Evolutionary conservation across 64 coral and sea anemone species (phyloP), one percentile per base, ranked within the genome.

Genomic region (Stichodactyla helianthus): DNA sequence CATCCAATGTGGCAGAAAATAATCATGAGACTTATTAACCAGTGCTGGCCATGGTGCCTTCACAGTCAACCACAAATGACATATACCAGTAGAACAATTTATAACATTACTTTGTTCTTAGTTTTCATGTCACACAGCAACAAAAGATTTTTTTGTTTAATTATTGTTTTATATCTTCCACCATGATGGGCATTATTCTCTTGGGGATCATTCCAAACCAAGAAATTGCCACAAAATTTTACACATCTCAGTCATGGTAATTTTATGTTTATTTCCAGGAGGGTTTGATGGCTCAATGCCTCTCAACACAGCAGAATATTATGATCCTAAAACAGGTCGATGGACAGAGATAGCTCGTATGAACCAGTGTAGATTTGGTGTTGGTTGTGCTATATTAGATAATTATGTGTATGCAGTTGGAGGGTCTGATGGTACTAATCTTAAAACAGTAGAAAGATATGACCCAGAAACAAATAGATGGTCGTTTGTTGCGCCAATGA

Each of bases 231-330:
- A 44, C 35, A 44, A 44, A 44, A 44, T 44, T 44, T 44, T 44
- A 44, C 35, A 44, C 4, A 44, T 44, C 0, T 74, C 11, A 31
- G 35, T 27, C 13, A 27, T 74, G 25, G 68, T 23, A 74, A 74
- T 74, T 9, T 11, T 31, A 44, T 74, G 2, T 74, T 13, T 3
- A 3, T 52, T 82, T 25, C 0, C 59, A 98, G 95, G 95, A 89
- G 95, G 95, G 56, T 98, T 98, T 65, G 95, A 98, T 76, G 95
- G 95, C 31, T 98, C 95, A 20, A 98, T 98, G 95, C 95, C 95
- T 5, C 89, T 98, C 10, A 98, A 98, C 53, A 98, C 95, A 52
- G 95, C 95, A 50, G 95, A 98, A 50, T 98, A 94, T 55, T 98
- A 94, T 51, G 95, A 98, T 54, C 86, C 92, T 19, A 94, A 94